Evolutionary conservation across 2,888 invertebrate genomes (phyloP).

Genomic region (Lagria hirta): DNA sequence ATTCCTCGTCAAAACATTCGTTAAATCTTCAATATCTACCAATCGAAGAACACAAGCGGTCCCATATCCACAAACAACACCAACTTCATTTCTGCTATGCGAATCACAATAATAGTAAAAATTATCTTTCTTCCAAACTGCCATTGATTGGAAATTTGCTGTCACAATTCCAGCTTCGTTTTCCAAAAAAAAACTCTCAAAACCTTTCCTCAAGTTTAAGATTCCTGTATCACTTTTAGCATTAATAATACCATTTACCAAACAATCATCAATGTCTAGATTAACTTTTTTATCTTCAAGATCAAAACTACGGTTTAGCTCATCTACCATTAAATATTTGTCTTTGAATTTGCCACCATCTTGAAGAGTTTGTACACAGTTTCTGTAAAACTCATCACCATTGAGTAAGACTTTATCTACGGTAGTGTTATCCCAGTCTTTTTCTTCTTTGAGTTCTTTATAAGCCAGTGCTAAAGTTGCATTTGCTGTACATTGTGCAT

Average conservation of each 20-base stretch:
- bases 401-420: slow-evolving; percentile 52
- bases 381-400: slow-evolving; percentile 53
- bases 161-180: slow-evolving; percentile 57
- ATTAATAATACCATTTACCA: slow-evolving; percentile 45
- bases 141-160: slow-evolving; percentile 59
- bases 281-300: slow-evolving; percentile 43
- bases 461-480: slow-evolving; percentile 51
- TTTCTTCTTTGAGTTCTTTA: slow-evolving; percentile 43
- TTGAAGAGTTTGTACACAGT: slow-evolving; percentile 42
- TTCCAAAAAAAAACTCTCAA: slow-evolving; percentile 44
- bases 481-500: slow-evolving; percentile 54
- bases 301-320: slow-evolving; percentile 49
- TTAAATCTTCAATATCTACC: slow-evolving; percentile 44
- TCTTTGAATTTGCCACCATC: slow-evolving; percentile 41
- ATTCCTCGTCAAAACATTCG: slow-evolving; percentile 47
- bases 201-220: slow-evolving; percentile 31
- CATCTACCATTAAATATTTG: slow-evolving; percentile 44
- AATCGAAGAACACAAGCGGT: slow-evolving; percentile 53
- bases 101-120: slow-evolving; percentile 62
- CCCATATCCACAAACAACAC: slow-evolving; percentile 49
- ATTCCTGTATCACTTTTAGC: slow-evolving; percentile 32
- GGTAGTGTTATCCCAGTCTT: slow-evolving; percentile 48
- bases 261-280: slow-evolving; percentile 46
- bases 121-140: slow-evolving; percentile 59
- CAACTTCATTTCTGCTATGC: slow-evolving; percentile 61